Evolutionary conservation across 2,113 vertebrate species (phyloP).

Genomic region (Oreochromis spilurus): DNA sequence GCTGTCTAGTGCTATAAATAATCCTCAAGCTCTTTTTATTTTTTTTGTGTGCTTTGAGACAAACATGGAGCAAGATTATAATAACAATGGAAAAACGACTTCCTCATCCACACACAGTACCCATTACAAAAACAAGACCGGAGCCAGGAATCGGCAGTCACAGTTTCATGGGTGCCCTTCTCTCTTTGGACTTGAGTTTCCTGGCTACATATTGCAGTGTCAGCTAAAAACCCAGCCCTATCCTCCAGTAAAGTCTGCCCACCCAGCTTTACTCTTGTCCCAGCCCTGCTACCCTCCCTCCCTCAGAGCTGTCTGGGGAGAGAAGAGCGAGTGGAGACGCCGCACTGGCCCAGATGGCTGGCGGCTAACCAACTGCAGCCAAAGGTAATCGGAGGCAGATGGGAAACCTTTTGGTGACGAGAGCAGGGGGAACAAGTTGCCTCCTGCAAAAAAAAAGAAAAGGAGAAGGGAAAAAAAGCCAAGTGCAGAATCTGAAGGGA

Average conservation of each 20-base stretch:
- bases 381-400: slow-evolving; percentile 80
- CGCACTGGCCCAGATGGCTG: slow-evolving; percentile 73
- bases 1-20: background rate
- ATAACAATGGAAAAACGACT: slow-evolving; percentile 40
- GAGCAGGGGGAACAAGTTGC: slow-evolving; percentile 66
- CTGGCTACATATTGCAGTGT: slow-evolving; percentile 36
- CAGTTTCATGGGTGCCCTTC: slow-evolving; percentile 41
- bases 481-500: slow-evolving; percentile 45
- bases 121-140: slow-evolving; percentile 31
- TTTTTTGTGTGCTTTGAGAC: background rate
- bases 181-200: slow-evolving; percentile 30
- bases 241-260: slow-evolving; percentile 41
- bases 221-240: slow-evolving; percentile 41
- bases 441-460: slow-evolving; percentile 55
- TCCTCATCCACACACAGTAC: slow-evolving; percentile 34
- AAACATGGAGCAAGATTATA: slow-evolving; percentile 10
- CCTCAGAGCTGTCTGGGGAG: slow-evolving; percentile 53
- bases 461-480: slow-evolving; percentile 1
- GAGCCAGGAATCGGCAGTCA: slow-evolving; percentile 1
- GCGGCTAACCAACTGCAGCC: slow-evolving; percentile 73
- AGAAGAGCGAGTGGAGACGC: slow-evolving; percentile 57
- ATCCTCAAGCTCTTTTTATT: background rate
- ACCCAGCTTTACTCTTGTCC: slow-evolving; percentile 25
- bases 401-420: slow-evolving; percentile 74
- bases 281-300: slow-evolving; percentile 4